These are phyloP conservation scores for Aphelinus certus DNA, from an alignment of 1,140 invertebrate genomes.

Conservation along the genomic window DNA sequence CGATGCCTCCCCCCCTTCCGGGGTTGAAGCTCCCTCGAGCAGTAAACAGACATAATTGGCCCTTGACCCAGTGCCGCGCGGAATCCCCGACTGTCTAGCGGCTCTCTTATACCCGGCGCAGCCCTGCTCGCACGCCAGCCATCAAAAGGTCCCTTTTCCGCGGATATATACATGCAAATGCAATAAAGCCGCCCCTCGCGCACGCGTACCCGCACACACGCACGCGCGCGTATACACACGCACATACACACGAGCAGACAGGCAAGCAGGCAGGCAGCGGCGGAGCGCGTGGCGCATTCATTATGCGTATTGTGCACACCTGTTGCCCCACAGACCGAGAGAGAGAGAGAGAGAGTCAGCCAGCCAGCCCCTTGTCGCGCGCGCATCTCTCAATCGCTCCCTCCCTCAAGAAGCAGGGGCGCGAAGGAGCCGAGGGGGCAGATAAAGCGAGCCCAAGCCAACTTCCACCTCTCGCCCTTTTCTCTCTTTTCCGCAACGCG, in stretches of 20 bases:
- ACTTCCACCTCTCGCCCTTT: too few relatives aligned
- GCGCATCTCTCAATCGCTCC: constrained; percentile 36
- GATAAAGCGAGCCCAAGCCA: too few relatives aligned
- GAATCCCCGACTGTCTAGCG: background rate
- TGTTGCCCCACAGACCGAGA: constrained; percentile 47
- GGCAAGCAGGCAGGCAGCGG: background rate
- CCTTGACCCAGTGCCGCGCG: constrained; percentile 34
- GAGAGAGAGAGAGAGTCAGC: background rate
- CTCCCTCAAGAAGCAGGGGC: constrained; percentile 25
- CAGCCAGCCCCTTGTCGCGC: constrained; percentile 21
- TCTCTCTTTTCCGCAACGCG: too few relatives aligned
- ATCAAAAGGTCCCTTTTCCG: constrained; percentile 37
- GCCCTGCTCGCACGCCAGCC: background rate
- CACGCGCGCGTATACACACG: background rate
- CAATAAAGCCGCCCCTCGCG: constrained; percentile 28
- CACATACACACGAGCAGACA: background rate
- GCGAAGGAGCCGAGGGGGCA: constrained; percentile 1
- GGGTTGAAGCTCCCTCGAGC: too few relatives aligned
- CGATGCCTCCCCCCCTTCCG: too few relatives aligned
- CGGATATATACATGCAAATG: constrained; percentile 36
- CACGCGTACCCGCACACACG: background rate
- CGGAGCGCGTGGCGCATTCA: constrained; percentile 41
- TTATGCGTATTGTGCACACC: constrained; percentile 57
- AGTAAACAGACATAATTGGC: constrained; percentile 11
- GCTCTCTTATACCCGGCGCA: too few relatives aligned